Evolutionary conservation across 53 echinoderm and acorn worm species (phyloP).

Genomic region (Patiria pectinifera): DNA sequence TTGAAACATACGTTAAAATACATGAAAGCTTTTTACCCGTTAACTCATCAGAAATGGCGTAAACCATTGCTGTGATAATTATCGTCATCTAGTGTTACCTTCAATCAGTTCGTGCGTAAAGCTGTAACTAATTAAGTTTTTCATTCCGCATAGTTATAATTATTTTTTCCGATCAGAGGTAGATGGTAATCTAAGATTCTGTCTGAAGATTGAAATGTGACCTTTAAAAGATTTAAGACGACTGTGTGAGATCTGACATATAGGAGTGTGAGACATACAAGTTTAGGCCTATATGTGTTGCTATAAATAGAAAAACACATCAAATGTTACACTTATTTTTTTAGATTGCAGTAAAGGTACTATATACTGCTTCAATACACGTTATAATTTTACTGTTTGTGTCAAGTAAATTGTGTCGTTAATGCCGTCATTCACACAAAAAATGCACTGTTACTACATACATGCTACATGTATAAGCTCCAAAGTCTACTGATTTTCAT

Average conservation of each 20-base stretch:
- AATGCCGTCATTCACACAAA: too few species aligned
- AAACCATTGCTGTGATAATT: background rate
- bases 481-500: too few species aligned
- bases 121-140: background rate
- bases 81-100: background rate
- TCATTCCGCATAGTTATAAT: background rate
- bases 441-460: too few species aligned
- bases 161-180: background rate
- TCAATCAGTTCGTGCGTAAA: background rate
- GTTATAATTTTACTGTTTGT: too few species aligned
- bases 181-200: too few species aligned
- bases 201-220: background rate
- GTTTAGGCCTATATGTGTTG: too few species aligned
- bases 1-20: background rate
- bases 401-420: too few species aligned
- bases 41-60: background rate
- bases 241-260: background rate
- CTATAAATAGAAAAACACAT: too few species aligned
- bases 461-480: too few species aligned
- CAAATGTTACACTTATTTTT: too few species aligned
- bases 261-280: background rate
- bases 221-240: background rate
- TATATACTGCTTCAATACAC: too few species aligned
- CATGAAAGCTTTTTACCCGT: background rate
- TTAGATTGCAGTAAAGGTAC: too few species aligned